Evolutionary conservation across 1,140 invertebrate species (phyloP), one percentile per base, ranked within the genome.

Genomic region (Goniozus legneri): DNA sequence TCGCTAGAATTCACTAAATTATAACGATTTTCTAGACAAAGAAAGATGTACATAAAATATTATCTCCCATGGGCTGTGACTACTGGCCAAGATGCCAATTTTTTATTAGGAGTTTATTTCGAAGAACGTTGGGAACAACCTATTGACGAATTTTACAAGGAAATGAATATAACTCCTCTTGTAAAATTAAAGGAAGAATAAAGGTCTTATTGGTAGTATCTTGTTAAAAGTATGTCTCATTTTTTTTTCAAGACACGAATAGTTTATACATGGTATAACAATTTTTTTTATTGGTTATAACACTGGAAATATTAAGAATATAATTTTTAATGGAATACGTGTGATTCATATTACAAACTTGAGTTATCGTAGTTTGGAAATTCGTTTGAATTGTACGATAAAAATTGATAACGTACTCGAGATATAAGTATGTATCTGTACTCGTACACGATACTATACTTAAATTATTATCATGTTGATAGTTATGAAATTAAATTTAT

Each of bases 121-220:
- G 95, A 98, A 71, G 87, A 93, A 77, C 80, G 93, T 52, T 97
- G 94, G 92, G 90, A 96, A 37, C 89, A 95, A 73, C 77, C 87
- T 27, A 72, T 97, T 3, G 63, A 78, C 38, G 91, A 97, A 16
- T 82, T 98, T 54, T 81, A 91, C 55, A 76, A 76, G 47, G 88
- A 91, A 77, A 80, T 88, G 65, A 86, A 87, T 57, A 87, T 90
- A 8, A 18, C 13, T 6, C 48, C 56, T 12, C 32, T 60, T 8
- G n/a, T 49, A 1, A 8, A 33, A 39, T 33, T 27, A 12, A 40
- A 27, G 12, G 19, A 38, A 12, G 24, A 36, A 27, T 27, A 27
- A 27, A 27, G n/a, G n/a, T n/a, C n/a, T n/a, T n/a, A n/a, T n/a
- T n/a, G n/a, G n/a, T n/a, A n/a, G n/a, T n/a, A n/a, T n/a, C n/a